Conservation (phyloP, 2,888 invertebrate genomes). For the Phragmatobia fuliginosa region DNA sequence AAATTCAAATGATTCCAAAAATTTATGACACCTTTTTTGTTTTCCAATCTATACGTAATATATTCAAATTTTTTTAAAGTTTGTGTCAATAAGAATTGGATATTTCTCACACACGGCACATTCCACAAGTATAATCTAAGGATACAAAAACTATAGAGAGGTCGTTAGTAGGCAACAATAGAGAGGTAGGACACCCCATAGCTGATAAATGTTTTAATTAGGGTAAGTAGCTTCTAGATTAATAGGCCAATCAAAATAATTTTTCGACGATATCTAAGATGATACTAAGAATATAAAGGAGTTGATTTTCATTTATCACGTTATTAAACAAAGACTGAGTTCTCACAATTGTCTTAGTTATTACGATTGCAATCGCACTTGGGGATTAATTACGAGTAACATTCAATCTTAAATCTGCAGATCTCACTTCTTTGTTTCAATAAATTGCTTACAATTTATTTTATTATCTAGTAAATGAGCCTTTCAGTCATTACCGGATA, state of each 20-base stretch:
- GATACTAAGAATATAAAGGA: not conserved
- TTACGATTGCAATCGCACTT: not conserved
- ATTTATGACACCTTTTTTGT: not conserved
- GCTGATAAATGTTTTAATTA: not conserved
- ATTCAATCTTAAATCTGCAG: not conserved
- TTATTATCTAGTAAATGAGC: not conserved
- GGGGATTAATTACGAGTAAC: not conserved
- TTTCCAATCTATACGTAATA: too few relatives aligned
- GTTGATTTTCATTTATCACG: not conserved
- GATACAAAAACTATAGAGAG: too few relatives aligned
- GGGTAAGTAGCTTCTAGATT: not conserved
- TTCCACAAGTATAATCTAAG: not conserved
- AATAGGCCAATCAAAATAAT: not conserved
- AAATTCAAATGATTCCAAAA: not conserved
- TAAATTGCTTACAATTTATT: not conserved
- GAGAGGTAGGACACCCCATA: too few relatives aligned
- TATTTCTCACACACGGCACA: not conserved
- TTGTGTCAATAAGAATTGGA: not conserved
- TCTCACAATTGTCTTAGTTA: not conserved
- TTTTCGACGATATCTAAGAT: constrained; percentile 3
- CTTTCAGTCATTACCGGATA: too few relatives aligned
- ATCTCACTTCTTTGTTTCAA: not conserved
- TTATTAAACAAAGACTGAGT: not conserved
- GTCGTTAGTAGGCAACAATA: too few relatives aligned
- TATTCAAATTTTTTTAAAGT: not conserved